Conservation (phyloP, 2,888 invertebrate species). For the Aelia acuminata region DNA sequence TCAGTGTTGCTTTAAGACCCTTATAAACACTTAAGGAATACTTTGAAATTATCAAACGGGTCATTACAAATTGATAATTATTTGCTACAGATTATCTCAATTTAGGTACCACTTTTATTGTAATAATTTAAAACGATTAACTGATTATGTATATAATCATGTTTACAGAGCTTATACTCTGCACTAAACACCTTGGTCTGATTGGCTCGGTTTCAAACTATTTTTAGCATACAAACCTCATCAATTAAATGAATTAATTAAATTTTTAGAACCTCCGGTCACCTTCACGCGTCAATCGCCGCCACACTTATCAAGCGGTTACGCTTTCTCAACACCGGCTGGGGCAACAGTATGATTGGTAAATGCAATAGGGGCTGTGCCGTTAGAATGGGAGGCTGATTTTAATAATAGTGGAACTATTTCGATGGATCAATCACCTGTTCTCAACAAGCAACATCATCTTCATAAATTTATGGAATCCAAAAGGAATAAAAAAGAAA, state of each 20-base stretch:
- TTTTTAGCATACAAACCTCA: background rate
- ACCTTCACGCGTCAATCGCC: conserved; percentile 27
- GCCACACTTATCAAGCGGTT: conserved; percentile 5
- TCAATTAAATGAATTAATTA: background rate
- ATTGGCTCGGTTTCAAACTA: background rate
- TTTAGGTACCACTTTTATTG: no score
- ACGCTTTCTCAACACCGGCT: conserved; percentile 42
- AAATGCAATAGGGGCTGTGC: background rate
- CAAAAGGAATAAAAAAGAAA: no score
- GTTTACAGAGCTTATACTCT: no score
- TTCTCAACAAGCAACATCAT: no score
- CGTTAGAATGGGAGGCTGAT: background rate
- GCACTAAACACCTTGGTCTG: background rate
- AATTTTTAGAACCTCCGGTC: background rate
- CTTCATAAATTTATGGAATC: no score
- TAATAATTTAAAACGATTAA: no score
- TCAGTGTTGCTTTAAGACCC: no score
- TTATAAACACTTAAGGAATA: no score
- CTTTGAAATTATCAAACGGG: no score
- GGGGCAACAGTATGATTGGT: conserved; percentile 25
- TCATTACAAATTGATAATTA: no score
- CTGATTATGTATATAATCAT: no score
- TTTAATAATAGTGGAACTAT: background rate
- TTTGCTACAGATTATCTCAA: no score
- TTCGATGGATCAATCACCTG: background rate